These are phyloP conservation scores for Masnerella sp. DNA, from an alignment of 2,888 invertebrate genomes.

Conservation along the genomic window DNA sequence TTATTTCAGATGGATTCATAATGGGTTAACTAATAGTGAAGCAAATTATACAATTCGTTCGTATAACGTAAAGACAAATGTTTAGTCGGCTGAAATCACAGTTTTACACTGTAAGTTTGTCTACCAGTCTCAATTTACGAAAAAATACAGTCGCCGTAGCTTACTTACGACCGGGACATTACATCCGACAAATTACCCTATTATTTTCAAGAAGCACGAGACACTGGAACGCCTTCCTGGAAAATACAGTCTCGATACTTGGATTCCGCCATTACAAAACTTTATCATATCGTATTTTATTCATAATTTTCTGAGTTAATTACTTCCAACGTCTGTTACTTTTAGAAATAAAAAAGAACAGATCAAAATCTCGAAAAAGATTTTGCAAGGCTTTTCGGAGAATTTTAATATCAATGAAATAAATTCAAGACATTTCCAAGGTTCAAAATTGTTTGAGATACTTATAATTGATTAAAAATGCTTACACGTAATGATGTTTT, in stretches of 20 bases:
- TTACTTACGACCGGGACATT: slow-evolving; percentile 51
- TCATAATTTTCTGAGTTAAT: slow-evolving; percentile 40
- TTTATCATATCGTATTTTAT: slow-evolving; percentile 44
- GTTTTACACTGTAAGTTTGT: slow-evolving; percentile 56
- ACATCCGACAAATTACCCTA: slow-evolving; percentile 58
- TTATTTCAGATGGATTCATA: slow-evolving; percentile 39
- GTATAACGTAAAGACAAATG: slow-evolving; percentile 48
- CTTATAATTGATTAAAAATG: too few species aligned
- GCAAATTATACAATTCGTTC: slow-evolving; percentile 51
- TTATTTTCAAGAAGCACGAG: slow-evolving; percentile 55
- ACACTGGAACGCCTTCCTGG: slow-evolving; percentile 31
- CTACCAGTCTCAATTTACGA: slow-evolving; percentile 56
- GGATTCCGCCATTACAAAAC: slow-evolving; percentile 28
- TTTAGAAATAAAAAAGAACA: too few species aligned
- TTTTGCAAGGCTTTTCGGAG: too few species aligned
- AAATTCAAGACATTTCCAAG: too few species aligned
- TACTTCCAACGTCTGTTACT: too few species aligned
- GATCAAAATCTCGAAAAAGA: too few species aligned
- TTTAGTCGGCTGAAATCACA: slow-evolving; percentile 52
- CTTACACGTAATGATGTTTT: too few species aligned
- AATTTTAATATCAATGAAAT: too few species aligned
- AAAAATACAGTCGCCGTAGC: slow-evolving; percentile 52
- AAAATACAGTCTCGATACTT: slow-evolving; percentile 34
- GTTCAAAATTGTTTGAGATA: too few species aligned
- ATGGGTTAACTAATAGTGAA: slow-evolving; percentile 47